A percentile compares a stretch with the other conserved stretches of the same genome.
Evolutionary conservation across 2,888 invertebrate genomes (phyloP).

Genomic region (Noctua comes): DNA sequence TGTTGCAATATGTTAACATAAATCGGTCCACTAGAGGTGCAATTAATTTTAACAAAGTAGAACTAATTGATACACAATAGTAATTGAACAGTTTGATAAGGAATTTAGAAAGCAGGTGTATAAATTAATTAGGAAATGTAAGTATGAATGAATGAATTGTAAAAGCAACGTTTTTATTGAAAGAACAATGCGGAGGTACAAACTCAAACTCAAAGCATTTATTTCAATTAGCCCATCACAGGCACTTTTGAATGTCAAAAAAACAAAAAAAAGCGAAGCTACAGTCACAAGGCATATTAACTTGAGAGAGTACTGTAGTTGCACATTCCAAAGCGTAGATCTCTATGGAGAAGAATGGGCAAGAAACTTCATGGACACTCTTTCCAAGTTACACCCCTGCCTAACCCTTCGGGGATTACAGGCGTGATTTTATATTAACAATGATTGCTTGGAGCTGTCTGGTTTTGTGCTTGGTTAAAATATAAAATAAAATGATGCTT

Average conservation of each 20-base stretch:
- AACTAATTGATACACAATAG: slow-evolving; percentile 20
- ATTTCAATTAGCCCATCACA: too few relatives aligned
- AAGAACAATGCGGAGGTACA: not conserved
- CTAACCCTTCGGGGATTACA: not conserved
- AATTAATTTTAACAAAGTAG: not conserved
- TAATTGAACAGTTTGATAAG: not conserved
- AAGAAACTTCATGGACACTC: too few relatives aligned
- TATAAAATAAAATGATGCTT: not conserved
- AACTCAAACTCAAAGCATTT: too few relatives aligned
- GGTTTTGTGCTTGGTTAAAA: too few relatives aligned
- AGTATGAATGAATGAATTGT: not conserved
- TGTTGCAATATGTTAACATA: not conserved
- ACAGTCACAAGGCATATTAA: too few relatives aligned
- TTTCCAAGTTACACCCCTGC: too few relatives aligned
- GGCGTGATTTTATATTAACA: not conserved
- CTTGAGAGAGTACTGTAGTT: too few relatives aligned
- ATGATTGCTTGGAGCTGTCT: not conserved
- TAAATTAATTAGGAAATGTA: not conserved
- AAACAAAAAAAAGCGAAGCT: too few relatives aligned
- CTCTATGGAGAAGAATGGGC: too few relatives aligned
- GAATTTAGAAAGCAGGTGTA: not conserved
- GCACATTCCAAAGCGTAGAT: too few relatives aligned
- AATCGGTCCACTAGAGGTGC: slow-evolving; percentile 23
- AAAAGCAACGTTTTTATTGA: not conserved
- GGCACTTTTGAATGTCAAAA: too few relatives aligned